Conservation (phyloP, 2,113 vertebrate genomes). For the Polyodon spathula region DNA sequence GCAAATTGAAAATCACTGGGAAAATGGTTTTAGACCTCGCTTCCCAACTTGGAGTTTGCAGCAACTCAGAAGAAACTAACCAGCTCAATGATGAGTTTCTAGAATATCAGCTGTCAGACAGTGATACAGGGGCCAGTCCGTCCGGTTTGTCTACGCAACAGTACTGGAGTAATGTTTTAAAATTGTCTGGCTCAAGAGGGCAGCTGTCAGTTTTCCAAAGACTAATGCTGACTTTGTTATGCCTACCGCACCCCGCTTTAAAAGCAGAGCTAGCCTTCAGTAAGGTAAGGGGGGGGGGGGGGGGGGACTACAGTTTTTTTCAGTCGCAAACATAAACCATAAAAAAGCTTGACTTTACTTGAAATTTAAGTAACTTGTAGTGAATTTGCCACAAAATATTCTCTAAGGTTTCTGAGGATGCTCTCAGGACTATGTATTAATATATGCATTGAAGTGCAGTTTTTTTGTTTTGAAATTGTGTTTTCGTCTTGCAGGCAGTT, state of each 20-base stretch:
- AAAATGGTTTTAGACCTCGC: conserved; percentile 38
- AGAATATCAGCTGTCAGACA: conserved; percentile 36
- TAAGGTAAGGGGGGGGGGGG: conserved; percentile 35
- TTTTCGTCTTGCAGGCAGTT: conserved; percentile 34
- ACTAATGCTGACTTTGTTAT: conserved; percentile 49
- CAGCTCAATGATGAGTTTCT: conserved; percentile 45
- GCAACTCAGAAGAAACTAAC: conserved; percentile 23
- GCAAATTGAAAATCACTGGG: conserved; percentile 26
- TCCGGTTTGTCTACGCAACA: conserved; percentile 28
- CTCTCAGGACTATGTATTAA: neutral
- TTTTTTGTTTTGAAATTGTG: neutral
- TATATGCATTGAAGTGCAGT: neutral
- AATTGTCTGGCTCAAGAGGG: conserved; percentile 9
- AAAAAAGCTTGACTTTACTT: neutral
- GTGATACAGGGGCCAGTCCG: conserved; percentile 14
- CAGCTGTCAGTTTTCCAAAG: conserved; percentile 40
- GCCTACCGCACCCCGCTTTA: conserved; percentile 47
- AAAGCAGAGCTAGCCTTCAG: conserved; percentile 38
- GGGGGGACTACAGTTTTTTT: neutral
- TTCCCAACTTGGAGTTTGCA: conserved; percentile 37
- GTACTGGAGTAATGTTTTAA: conserved; percentile 43
- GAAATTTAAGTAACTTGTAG: neutral
- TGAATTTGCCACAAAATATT: no score
- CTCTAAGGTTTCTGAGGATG: no score
- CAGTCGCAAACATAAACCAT: conserved; percentile 9